Percentiles rank a stretch among this genome's conserved stretches.
Evolutionary conservation across 2,113 vertebrate species (phyloP).

Genomic region (Peromyscus leucopus): DNA sequence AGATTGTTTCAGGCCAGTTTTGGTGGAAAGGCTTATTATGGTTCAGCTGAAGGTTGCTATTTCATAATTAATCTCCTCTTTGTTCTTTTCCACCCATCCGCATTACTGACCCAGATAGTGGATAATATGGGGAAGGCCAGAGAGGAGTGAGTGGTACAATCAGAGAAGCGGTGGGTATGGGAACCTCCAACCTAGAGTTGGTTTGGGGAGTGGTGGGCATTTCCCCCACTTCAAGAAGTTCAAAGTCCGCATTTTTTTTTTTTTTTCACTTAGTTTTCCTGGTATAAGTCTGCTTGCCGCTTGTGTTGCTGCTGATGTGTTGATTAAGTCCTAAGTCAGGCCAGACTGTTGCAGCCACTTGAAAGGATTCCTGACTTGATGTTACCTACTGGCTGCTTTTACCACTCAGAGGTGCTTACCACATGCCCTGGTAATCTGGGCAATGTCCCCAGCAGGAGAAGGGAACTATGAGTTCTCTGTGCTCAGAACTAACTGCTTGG

Average conservation of each 20-base stretch:
- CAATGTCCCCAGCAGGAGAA: neutral
- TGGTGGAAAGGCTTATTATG: slow-evolving; percentile 45
- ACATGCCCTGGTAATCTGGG: neutral
- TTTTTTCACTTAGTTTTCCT: neutral
- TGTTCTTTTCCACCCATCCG: slow-evolving; percentile 70
- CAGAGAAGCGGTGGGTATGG: neutral
- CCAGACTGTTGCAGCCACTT: neutral
- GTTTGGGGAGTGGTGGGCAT: neutral
- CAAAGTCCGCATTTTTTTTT: neutral
- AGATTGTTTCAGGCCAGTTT: neutral
- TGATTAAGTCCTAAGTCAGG: neutral
- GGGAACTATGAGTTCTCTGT: neutral
- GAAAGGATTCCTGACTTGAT: neutral
- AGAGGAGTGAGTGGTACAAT: neutral
- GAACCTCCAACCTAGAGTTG: neutral
- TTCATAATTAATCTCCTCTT: slow-evolving; percentile 79
- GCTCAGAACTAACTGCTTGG: neutral
- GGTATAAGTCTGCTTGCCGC: neutral
- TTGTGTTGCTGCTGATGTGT: neutral
- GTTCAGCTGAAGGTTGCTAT: slow-evolving; percentile 75
- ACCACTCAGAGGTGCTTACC: neutral
- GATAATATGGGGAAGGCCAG: slow-evolving; percentile 37
- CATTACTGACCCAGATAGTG: slow-evolving; percentile 76
- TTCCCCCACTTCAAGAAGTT: neutral
- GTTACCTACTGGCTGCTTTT: neutral